Evolutionary conservation across 2,888 invertebrate genomes (phyloP).

Genomic region (Synanthedon andrenaeformis): DNA sequence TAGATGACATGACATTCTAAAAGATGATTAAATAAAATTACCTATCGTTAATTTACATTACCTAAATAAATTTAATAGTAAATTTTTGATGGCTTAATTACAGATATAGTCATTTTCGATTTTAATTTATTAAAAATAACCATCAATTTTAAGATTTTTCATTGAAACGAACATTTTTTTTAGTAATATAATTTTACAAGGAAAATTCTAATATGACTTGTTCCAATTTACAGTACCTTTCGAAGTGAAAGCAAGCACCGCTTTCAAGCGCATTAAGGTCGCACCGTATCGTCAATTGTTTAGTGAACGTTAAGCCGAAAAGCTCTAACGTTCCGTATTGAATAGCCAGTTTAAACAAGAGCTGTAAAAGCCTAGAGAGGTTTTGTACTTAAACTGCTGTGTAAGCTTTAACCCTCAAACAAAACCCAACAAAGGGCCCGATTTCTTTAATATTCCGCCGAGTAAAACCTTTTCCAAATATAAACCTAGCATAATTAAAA

Average conservation of each 20-base stretch:
- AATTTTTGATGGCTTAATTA: too few species aligned
- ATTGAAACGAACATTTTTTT: too few species aligned
- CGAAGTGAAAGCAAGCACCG: neutral
- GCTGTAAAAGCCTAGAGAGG: neutral
- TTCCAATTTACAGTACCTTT: neutral
- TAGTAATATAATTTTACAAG: too few species aligned
- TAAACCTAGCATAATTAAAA: slow-evolving; percentile 17
- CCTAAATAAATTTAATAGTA: too few species aligned
- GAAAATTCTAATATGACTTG: too few species aligned
- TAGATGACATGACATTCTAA: too few species aligned
- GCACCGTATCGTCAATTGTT: neutral
- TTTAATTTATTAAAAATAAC: too few species aligned
- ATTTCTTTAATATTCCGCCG: slow-evolving; percentile 25
- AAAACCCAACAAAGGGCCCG: slow-evolving; percentile 20
- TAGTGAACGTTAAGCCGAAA: neutral
- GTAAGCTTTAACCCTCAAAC: slow-evolving; percentile 20
- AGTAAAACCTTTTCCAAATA: slow-evolving; percentile 14
- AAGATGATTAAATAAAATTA: too few species aligned
- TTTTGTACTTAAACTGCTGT: slow-evolving; percentile 13
- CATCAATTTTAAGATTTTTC: too few species aligned
- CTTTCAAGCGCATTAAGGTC: neutral
- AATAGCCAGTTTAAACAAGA: neutral
- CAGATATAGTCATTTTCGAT: too few species aligned
- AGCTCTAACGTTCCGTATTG: neutral
- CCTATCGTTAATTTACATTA: too few species aligned